phyloP scores from a whole-genome alignment of 2,888 invertebrate genomes.

The Tachina grossa region DNA sequence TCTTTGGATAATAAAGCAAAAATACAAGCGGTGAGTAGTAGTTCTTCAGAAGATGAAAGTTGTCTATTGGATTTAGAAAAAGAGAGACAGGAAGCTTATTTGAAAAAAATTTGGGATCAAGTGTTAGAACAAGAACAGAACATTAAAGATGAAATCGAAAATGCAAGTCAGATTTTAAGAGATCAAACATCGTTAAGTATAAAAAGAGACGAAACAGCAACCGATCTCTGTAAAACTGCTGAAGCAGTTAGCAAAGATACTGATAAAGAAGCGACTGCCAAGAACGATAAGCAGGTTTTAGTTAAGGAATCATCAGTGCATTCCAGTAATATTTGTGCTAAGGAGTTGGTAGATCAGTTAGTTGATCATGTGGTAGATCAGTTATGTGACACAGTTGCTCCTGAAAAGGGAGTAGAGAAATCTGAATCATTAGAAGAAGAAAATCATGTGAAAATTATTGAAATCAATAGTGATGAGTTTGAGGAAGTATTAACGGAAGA shows the following conservation, averaged over 20 bases:
- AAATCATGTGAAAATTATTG: conserved; percentile 15
- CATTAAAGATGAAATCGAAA: conserved; percentile 47
- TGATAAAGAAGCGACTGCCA: conserved; percentile 29
- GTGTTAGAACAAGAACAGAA: conserved; percentile 77
- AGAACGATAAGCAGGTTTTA: background rate
- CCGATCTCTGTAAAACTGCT: conserved; percentile 19
- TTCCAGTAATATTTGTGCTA: conserved; percentile 44
- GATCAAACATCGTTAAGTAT: background rate
- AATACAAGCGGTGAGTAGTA: conserved; percentile 79
- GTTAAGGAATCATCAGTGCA: conserved; percentile 37
- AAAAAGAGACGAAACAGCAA: conserved; percentile 3
- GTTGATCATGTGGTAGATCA: conserved; percentile 65
- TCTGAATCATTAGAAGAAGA: background rate
- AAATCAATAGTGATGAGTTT: background rate
- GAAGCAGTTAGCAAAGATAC: conserved; percentile 38
- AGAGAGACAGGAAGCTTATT: conserved; percentile 72
- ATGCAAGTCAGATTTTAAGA: conserved; percentile 21
- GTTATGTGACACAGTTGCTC: conserved; percentile 42
- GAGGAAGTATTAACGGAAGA: conserved; percentile 7
- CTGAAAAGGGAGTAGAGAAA: background rate
- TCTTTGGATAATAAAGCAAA: conserved; percentile 51
- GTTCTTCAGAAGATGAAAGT: conserved; percentile 78
- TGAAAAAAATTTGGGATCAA: conserved; percentile 78
- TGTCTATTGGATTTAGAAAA: conserved; percentile 72
- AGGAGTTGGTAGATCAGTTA: conserved; percentile 62